Percentiles rank a stretch among this genome's conserved stretches.
These are phyloP conservation scores for Zapornia atra DNA, from an alignment of 2,113 vertebrate species.

Conservation along the genomic window DNA sequence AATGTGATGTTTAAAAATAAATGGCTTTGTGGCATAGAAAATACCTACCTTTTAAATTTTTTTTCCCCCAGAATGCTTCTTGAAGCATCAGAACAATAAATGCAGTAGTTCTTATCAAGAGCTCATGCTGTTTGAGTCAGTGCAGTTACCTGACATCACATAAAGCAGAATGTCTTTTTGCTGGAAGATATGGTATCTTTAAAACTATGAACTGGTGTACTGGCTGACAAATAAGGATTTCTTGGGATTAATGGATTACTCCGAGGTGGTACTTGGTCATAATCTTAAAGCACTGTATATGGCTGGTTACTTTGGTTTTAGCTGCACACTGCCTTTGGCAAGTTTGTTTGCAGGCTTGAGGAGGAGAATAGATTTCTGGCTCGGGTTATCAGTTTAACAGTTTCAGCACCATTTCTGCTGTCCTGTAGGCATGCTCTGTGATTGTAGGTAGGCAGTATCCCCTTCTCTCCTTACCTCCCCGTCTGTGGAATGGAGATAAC, in stretches of 20 bases:
- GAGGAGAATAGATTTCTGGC: background rate
- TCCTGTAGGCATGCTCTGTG: fast-evolving
- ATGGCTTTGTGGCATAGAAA: background rate
- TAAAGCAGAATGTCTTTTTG: background rate
- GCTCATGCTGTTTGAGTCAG: background rate
- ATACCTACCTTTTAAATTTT: too few relatives aligned
- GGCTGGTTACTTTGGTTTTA: background rate
- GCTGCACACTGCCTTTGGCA: background rate
- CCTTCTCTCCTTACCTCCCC: background rate
- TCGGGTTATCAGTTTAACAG: background rate
- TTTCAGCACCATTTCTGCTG: background rate
- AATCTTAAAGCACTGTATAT: background rate
- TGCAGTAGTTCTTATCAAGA: background rate
- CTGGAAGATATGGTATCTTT: background rate
- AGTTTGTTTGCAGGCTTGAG: background rate
- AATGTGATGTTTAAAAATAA: background rate
- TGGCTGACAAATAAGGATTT: background rate
- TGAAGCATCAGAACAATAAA: background rate
- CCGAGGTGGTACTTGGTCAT: background rate
- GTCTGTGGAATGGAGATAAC: background rate
- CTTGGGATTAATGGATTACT: background rate
- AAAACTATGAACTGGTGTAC: background rate
- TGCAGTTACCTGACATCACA: background rate
- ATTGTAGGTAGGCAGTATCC: background rate
- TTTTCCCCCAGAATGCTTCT: background rate